Percentiles rank a stretch among this genome's conserved stretches.
These are phyloP conservation scores for Drosophila subquinaria DNA, from an alignment of 2,888 invertebrate species.

Conservation along the genomic window DNA sequence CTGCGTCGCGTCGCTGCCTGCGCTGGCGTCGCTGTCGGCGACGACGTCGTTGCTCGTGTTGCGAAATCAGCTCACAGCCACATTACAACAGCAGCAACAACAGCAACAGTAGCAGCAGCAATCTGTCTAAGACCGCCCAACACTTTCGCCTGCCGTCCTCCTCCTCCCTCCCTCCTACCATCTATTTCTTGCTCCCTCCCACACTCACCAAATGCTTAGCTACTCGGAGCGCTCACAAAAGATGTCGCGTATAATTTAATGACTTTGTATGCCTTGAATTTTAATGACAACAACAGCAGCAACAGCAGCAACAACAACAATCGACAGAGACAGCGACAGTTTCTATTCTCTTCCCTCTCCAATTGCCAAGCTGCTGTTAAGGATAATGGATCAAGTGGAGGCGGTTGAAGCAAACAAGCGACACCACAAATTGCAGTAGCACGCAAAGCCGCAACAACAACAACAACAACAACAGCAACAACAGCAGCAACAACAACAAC, in stretches of 20 bases:
- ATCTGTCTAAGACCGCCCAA: slow-evolving; percentile 63
- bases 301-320: slow-evolving; percentile 41
- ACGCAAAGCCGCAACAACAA: slow-evolving; percentile 55
- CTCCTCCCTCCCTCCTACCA: not conserved
- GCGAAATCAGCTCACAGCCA: slow-evolving; percentile 69
- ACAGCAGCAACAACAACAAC: slow-evolving; percentile 13
- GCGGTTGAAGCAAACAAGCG: slow-evolving; percentile 71
- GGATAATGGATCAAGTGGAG: slow-evolving; percentile 81
- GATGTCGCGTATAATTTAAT: slow-evolving; percentile 83
- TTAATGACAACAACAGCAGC: slow-evolving; percentile 77
- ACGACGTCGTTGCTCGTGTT: slow-evolving; percentile 34
- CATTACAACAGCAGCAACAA: slow-evolving; percentile 43
- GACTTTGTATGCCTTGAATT: slow-evolving; percentile 84
- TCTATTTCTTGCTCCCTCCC: not conserved
- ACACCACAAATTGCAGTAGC: slow-evolving; percentile 78
- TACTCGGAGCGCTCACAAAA: slow-evolving; percentile 59
- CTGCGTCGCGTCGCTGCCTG: slow-evolving; percentile 46
- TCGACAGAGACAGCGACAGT: slow-evolving; percentile 30
- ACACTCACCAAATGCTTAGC: slow-evolving; percentile 16
- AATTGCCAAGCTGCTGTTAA: slow-evolving; percentile 38
- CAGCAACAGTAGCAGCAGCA: slow-evolving; percentile 33
- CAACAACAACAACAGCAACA: slow-evolving; percentile 27
- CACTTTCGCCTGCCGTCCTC: slow-evolving; percentile 43
- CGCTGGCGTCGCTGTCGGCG: slow-evolving; percentile 21
- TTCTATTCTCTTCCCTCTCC: slow-evolving; percentile 6